Percentiles rank a stretch among this genome's conserved stretches.
These are phyloP conservation scores for Lepidurus packardi DNA, from an alignment of 1,140 invertebrate genomes.

Conservation along the genomic window DNA sequence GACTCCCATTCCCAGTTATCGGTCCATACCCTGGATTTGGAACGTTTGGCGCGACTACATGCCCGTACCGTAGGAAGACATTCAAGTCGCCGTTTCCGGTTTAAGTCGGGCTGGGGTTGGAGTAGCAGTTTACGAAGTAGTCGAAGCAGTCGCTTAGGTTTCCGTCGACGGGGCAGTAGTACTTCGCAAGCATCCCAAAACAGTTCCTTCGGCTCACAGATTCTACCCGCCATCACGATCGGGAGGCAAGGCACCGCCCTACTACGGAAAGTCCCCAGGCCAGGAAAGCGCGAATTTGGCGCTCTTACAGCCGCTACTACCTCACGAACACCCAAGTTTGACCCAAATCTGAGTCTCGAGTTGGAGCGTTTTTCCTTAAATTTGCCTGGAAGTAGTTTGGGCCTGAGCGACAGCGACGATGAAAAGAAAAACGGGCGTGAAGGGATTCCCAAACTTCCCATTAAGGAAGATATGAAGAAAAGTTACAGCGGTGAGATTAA, in stretches of 20 bases:
- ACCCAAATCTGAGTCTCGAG: constrained; percentile 7
- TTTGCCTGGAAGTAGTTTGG: constrained; percentile 28
- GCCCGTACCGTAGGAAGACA: constrained; percentile 52
- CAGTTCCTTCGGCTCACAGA: constrained; percentile 44
- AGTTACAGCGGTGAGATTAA: constrained; percentile 2
- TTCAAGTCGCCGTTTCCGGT: constrained; percentile 67
- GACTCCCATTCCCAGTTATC: constrained; percentile 74
- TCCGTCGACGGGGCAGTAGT: constrained; percentile 60
- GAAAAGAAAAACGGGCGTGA: constrained; percentile 34
- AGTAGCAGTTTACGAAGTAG: constrained; percentile 41
- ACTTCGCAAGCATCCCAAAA: constrained; percentile 64
- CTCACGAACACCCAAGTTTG: background rate
- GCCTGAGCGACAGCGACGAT: constrained; percentile 31
- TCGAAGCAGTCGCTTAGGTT: constrained; percentile 47
- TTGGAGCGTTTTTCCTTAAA: constrained; percentile 34
- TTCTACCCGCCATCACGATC: constrained; percentile 39
- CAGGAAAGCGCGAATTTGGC: background rate
- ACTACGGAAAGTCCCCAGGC: constrained; percentile 14
- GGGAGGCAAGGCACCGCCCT: constrained; percentile 15
- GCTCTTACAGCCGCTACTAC: background rate
- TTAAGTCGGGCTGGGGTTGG: constrained; percentile 1
- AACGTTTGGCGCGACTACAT: constrained; percentile 35
- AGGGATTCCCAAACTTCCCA: constrained; percentile 16
- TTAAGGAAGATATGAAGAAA: constrained; percentile 24
- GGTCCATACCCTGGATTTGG: constrained; percentile 35